These are phyloP conservation scores for Bursaphelenchus okinawaensis DNA, from an alignment of 2,888 invertebrate genomes.

Conservation along the genomic window DNA sequence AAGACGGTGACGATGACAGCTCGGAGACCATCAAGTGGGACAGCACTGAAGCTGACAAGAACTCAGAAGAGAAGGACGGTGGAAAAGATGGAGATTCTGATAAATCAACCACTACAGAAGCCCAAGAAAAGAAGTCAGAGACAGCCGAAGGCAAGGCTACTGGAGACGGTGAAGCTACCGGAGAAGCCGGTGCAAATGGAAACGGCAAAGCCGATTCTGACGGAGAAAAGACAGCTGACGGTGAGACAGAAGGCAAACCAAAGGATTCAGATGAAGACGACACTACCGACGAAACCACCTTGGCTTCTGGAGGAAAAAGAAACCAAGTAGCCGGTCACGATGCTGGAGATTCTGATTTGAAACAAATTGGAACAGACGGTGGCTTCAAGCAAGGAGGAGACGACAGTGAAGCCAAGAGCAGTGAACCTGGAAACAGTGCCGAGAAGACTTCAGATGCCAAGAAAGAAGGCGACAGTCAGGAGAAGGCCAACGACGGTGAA, in stretches of 20 bases:
- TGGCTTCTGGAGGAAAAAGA: not conserved
- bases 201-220: slow-evolving; percentile 9
- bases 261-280: slow-evolving; percentile 4
- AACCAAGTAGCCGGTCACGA: slow-evolving; percentile 2
- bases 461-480: not conserved
- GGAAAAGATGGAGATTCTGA: slow-evolving; percentile 11
- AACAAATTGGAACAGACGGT: slow-evolving; percentile 7
- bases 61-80: slow-evolving; percentile 61
- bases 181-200: not conserved
- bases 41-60: not conserved
- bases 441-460: not conserved
- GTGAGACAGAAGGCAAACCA: not conserved
- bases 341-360: slow-evolving; percentile 1
- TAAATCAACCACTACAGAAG: not conserved
- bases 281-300: not conserved
- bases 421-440: not conserved
- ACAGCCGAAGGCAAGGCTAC: not conserved
- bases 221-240: slow-evolving; percentile 10
- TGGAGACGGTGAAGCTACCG: not conserved
- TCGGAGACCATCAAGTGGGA: not conserved
- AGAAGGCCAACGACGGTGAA: slow-evolving; percentile 1
- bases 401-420: not conserved
- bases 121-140: slow-evolving; percentile 6
- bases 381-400: slow-evolving; percentile 5
- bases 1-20: slow-evolving; percentile 3